Percentiles rank a stretch among this genome's conserved stretches.
Conservation (phyloP, 1,140 invertebrate species). For the Camponotus vicinus region DNA sequence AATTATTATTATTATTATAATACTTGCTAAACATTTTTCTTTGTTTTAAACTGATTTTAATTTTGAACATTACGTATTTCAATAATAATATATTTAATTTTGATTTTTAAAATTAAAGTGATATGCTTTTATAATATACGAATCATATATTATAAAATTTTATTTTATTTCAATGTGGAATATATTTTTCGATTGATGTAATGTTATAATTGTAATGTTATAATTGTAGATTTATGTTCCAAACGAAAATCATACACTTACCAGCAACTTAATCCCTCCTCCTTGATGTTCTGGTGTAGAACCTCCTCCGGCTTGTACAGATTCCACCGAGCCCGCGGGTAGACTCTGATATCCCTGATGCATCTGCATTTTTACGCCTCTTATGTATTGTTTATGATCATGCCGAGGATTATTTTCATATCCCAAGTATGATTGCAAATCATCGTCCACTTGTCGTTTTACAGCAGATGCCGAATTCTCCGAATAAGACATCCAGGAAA, state of each 20-base stretch:
- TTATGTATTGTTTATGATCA: conserved; percentile 60
- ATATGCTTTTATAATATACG: conserved; percentile 7
- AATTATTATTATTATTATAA: neutral
- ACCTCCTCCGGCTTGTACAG: conserved; percentile 82
- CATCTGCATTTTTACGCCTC: conserved; percentile 82
- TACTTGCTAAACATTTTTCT: neutral
- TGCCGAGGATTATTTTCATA: conserved; percentile 47
- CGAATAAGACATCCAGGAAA: conserved; percentile 78
- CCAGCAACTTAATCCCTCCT: conserved; percentile 82
- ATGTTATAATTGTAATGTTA: neutral
- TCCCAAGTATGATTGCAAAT: conserved; percentile 43
- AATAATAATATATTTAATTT: neutral
- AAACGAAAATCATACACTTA: conserved; percentile 72
- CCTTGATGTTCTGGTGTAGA: conserved; percentile 79
- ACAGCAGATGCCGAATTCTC: conserved; percentile 38
- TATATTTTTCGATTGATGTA: neutral
- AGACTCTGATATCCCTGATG: conserved; percentile 84
- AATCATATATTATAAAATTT: neutral
- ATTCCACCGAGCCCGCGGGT: conserved; percentile 82
- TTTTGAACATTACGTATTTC: conserved; percentile 20
- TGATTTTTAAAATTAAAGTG: neutral
- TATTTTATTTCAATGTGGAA: neutral
- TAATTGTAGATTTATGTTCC: neutral
- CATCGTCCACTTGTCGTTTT: conserved; percentile 74
- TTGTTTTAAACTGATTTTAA: neutral